A percentile compares a stretch with the other conserved stretches of the same genome.
These are phyloP conservation scores for Megaceryle alcyon DNA, from an alignment of 2,797 vertebrate genomes.

Conservation along the genomic window DNA sequence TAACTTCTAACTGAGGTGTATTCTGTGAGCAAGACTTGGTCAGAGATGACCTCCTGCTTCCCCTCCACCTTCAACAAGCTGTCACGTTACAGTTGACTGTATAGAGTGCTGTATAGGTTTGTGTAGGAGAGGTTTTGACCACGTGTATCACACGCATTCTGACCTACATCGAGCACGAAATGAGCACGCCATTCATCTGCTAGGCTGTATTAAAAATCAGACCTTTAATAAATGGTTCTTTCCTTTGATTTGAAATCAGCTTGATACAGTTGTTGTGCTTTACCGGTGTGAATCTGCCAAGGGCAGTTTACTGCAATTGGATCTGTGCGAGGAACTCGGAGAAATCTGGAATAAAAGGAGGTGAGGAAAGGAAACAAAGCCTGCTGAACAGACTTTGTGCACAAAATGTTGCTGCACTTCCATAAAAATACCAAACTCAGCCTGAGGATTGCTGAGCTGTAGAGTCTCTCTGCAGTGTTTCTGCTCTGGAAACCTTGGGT, in stretches of 20 bases:
- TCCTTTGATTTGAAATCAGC: background rate
- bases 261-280: background rate
- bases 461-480: fast-evolving
- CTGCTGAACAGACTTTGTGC: background rate
- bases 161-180: background rate
- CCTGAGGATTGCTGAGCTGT: background rate
- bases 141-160: background rate
- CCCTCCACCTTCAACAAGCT: background rate
- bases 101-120: background rate
- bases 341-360: background rate
- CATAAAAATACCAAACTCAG: background rate
- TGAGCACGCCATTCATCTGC: background rate
- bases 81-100: background rate
- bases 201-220: background rate
- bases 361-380: background rate
- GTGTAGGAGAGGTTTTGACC: background rate
- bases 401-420: background rate
- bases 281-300: background rate
- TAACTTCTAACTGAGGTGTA: background rate
- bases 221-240: background rate
- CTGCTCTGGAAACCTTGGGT: background rate
- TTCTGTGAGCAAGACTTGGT: background rate
- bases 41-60: background rate
- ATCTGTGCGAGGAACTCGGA: background rate
- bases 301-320: background rate